Evolutionary conservation across 2,797 vertebrate species (phyloP), one percentile per base, ranked within the genome.

Genomic region (Percopsis omiscomaycus): DNA sequence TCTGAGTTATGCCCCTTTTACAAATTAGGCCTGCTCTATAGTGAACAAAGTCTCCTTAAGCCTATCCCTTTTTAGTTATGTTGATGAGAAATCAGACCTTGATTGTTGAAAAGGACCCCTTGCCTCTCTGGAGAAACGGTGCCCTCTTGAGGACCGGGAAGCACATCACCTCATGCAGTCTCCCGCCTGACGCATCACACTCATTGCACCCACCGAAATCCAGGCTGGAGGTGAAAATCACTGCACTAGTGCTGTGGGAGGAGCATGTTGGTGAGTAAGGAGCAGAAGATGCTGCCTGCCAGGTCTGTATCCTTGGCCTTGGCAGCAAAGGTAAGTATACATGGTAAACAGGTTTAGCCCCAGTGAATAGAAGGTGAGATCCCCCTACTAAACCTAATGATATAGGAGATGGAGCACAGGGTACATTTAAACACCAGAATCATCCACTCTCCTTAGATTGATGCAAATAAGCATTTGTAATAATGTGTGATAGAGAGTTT

Each of bases 301-400:
- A 86, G 79, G 48, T 79, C 85, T 89, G 89, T 89, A 55, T 89
- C 81, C 54, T 47, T 88, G 85, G 86, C 73, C 63, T 3, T 61
- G 73, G 88, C 83, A 86, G 90, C 84, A 72, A 55, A 53, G 90
- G 90, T 91, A 88, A 88, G 90, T 91, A 87, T 83, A 8, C 66
- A 62, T 66, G 86, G 72, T 82, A 66, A 79, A 60, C 76, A 83
- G 8, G 32, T 37, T 22, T 37, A 37, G 32, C 32, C 32, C 5
- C 32, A 37, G 32, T 8, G 9, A 37, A 9, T 6, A 37, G 6
- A 37, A 37, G 32, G 4, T 4, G 32, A 6, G 5, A 37, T 37
- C 32, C 22, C 22, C 22, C 22, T 22, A 22, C 22, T 22, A 37
- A 8, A 8, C 32, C 32, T 8, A 37, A 4, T 37, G 32, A 37